A percentile compares a stretch with the other conserved stretches of the same genome.
Conservation (phyloP, 2,888 invertebrate genomes). For the Rhagonycha lutea region DNA sequence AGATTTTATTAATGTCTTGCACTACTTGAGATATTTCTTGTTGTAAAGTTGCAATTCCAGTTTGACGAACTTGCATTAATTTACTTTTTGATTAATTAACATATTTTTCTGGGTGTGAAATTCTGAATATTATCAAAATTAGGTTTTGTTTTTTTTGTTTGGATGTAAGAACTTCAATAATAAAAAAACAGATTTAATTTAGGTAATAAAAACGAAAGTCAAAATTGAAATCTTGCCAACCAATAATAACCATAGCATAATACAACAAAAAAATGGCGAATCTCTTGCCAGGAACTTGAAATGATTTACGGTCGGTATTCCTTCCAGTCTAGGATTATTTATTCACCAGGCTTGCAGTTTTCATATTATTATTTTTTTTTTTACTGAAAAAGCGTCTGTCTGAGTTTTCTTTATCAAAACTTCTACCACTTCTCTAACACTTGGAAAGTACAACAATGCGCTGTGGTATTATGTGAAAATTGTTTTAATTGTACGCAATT, state of each 20-base stretch:
- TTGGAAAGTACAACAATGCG: background rate
- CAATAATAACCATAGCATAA: background rate
- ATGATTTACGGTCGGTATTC: background rate
- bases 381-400: background rate
- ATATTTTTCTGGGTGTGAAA: background rate
- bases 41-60: background rate
- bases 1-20: slow-evolving; percentile 2
- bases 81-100: too few relatives aligned
- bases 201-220: background rate
- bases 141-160: background rate
- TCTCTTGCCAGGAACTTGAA: background rate
- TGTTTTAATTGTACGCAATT: too few relatives aligned
- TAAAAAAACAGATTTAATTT: background rate
- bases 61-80: background rate
- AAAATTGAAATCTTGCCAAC: background rate
- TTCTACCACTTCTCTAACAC: background rate
- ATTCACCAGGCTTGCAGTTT: background rate
- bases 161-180: background rate
- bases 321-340: background rate
- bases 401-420: background rate
- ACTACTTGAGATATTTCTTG: background rate
- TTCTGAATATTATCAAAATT: background rate
- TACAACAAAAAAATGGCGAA: background rate
- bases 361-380: background rate
- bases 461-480: too few relatives aligned